phyloP scores from a whole-genome alignment of 2,113 vertebrate genomes.

The Leptocoma aspasia region DNA sequence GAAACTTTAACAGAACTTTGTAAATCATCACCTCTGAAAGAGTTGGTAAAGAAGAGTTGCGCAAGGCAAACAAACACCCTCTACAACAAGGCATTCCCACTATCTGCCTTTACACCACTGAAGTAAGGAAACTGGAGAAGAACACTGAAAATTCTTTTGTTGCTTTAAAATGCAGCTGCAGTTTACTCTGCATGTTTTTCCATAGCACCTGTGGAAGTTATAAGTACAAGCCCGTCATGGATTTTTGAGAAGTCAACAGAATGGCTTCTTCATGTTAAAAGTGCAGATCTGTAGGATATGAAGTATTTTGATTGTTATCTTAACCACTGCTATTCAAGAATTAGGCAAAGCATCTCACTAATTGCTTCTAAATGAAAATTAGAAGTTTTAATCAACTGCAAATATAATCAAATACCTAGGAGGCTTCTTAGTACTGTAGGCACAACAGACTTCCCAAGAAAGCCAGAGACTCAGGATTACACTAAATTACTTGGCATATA shows the following conservation, averaged over 20 bases:
- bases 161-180: not conserved
- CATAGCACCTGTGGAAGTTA: not conserved
- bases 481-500: not conserved
- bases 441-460: not conserved
- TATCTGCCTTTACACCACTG: not conserved
- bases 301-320: not conserved
- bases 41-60: not conserved
- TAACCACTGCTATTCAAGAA: not conserved
- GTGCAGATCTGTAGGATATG: not conserved
- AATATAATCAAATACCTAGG: not conserved
- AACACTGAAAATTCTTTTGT: not conserved
- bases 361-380: not conserved
- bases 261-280: not conserved
- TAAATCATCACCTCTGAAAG: constrained; percentile 29
- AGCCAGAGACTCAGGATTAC: not conserved
- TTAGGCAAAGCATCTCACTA: not conserved
- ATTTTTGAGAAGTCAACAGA: not conserved
- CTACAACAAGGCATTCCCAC: not conserved
- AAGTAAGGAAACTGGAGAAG: not conserved
- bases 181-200: not conserved
- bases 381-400: not conserved
- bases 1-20: constrained; percentile 1
- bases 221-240: not conserved
- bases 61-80: not conserved
- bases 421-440: not conserved